These are phyloP conservation scores for Caenorhabditis tropicalis DNA, from an alignment of 1,140 invertebrate genomes.

Conservation along the genomic window DNA sequence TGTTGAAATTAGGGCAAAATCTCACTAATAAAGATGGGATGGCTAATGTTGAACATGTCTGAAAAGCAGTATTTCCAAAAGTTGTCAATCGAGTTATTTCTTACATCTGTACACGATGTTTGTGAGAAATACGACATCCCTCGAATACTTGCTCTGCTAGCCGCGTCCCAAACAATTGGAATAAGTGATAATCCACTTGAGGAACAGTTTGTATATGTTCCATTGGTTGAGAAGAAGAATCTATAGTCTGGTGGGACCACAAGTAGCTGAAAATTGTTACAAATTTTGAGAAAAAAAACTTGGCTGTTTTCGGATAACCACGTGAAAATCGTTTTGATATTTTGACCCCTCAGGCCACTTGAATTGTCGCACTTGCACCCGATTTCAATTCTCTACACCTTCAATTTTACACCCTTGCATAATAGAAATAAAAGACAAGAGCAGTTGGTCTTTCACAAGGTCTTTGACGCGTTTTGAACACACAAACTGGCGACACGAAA, in stretches of 20 bases:
- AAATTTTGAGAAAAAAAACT: not conserved
- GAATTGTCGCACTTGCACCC: too few relatives aligned
- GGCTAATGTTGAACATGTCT: not conserved
- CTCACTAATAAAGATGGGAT: not conserved
- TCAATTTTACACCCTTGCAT: slow-evolving; percentile 33
- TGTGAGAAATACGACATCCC: not conserved
- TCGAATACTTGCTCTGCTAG: not conserved
- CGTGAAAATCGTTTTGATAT: too few relatives aligned
- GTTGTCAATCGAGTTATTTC: not conserved
- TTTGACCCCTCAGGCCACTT: too few relatives aligned
- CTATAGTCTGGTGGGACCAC: slow-evolving; percentile 15
- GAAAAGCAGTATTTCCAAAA: not conserved
- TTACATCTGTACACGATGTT: not conserved
- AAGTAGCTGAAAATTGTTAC: not conserved
- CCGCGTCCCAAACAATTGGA: not conserved
- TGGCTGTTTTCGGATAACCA: not conserved
- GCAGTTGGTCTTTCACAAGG: slow-evolving; percentile 44
- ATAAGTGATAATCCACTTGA: not conserved
- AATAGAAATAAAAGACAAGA: slow-evolving; percentile 41
- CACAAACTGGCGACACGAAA: slow-evolving; percentile 27
- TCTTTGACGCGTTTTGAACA: slow-evolving; percentile 37
- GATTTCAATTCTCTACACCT: not conserved
- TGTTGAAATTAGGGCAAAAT: slow-evolving; percentile 11
- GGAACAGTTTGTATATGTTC: not conserved
- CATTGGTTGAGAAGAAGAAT: not conserved